Conservation (phyloP, 1,140 invertebrate genomes). For the Rhagoletis pomonella region DNA sequence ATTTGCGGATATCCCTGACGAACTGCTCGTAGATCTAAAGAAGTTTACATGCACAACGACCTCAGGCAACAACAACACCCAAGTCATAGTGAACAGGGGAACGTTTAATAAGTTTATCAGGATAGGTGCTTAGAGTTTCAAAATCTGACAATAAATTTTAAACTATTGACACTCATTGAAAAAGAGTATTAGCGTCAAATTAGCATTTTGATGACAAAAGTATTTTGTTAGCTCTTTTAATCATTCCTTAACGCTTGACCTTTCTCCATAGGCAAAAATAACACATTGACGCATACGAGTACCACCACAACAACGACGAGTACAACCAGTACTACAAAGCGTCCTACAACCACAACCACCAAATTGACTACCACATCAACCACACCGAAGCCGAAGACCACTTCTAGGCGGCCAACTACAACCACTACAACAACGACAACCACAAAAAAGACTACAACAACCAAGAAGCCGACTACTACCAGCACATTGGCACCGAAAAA, state of each 20-base stretch:
- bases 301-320: conserved; percentile 62
- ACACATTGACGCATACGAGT: conserved; percentile 49
- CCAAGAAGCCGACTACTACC: conserved; percentile 63
- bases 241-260: neutral
- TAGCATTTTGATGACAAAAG: too few relatives aligned
- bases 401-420: conserved; percentile 68
- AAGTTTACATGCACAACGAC: too few relatives aligned
- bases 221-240: too few relatives aligned
- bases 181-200: too few relatives aligned
- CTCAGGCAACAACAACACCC: too few relatives aligned
- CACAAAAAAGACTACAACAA: conserved; percentile 71
- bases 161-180: too few relatives aligned
- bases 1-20: too few relatives aligned
- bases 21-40: too few relatives aligned
- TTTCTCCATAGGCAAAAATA: conserved; percentile 62
- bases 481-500: conserved; percentile 64
- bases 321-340: conserved; percentile 69
- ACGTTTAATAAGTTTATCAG: too few relatives aligned
- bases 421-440: conserved; percentile 72
- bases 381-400: conserved; percentile 68
- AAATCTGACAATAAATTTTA: too few relatives aligned
- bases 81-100: too few relatives aligned
- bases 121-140: too few relatives aligned
- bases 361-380: conserved; percentile 63
- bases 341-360: conserved; percentile 57